Base-by-base conservation (phyloP, 2,888 invertebrate species). In the Agonopterix alstromeriana region DNA sequence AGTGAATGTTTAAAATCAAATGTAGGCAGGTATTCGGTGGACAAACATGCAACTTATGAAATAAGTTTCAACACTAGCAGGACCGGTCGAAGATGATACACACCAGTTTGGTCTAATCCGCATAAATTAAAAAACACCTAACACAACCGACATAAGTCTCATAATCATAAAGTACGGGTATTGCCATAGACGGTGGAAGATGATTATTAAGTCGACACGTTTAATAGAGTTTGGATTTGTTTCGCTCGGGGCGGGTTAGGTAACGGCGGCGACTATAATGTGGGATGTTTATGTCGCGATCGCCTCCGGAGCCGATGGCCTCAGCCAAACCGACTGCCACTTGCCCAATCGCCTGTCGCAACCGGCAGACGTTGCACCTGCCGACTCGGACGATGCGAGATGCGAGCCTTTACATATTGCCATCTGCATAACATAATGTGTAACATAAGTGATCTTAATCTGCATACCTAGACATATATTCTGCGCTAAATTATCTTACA, bases 291-390 rank as follows among this genome's bases (percentile, higher is more conserved):
- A 77, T 75, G 78, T 79, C 70, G 77, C 76, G 75, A 76, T 75
- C 71, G 77, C 65, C 70, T 70, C 69, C 71, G 68, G 61, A 74
- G 79, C 72, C 77, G 84, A 76, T 77, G 84, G 84, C 84, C 84
- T 80, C 79, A 71, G 70, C 60, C 70, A 61, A 70, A 63, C 65
- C 62, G 70, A 67, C 70, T 68, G 67, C 64, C 64, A 70, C 81
- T 86, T 86, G 78, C 86, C 80, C 86, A 86, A 86, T 80, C 69
- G 61, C 56, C 74, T 86, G 83, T 80, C 83, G 86, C 83, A 86
- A 86, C 77, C 73, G 76, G 75, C 80, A 78, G 81, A 78, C 75
- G 78, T 69, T 77, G 82, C 86, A 85, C 84, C 82, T 84, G 85
- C 72, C 76, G 71, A 27, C 27, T 27, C 27, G 27, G 27, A 27